phyloP scores from a whole-genome alignment of 1,140 invertebrate species.

The Eufriesea mexicana region DNA sequence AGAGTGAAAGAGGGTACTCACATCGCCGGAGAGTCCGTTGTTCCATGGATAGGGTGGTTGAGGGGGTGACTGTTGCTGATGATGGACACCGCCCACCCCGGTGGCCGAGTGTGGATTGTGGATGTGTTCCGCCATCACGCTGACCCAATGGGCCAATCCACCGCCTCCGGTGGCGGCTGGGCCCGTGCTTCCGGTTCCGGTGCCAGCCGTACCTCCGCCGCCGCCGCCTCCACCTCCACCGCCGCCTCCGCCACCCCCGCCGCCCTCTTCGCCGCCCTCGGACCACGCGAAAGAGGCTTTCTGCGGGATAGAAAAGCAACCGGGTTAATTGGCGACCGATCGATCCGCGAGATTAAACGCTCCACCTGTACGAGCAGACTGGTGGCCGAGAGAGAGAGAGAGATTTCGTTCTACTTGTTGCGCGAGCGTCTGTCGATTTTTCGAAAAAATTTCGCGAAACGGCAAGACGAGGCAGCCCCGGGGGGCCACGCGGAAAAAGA shows the following conservation, averaged over 20 bases:
- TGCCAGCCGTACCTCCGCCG: slow-evolving; percentile 70
- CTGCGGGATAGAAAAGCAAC: slow-evolving; percentile 70
- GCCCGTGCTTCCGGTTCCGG: slow-evolving; percentile 74
- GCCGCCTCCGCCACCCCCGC: slow-evolving; percentile 71
- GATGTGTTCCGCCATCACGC: slow-evolving; percentile 87
- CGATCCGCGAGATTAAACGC: neutral
- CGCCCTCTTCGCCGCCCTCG: slow-evolving; percentile 78
- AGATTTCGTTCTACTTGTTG: slow-evolving; percentile 7
- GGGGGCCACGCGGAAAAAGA: too few species aligned
- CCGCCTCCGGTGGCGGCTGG: slow-evolving; percentile 74
- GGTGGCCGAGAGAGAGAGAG: neutral
- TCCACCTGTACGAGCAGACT: neutral
- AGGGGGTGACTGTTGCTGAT: slow-evolving; percentile 81
- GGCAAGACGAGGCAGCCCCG: too few species aligned
- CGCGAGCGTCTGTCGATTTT: neutral
- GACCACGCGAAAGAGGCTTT: slow-evolving; percentile 81
- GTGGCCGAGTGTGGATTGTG: slow-evolving; percentile 82
- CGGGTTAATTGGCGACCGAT: neutral
- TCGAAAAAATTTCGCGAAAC: too few species aligned
- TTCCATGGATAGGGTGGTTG: slow-evolving; percentile 85
- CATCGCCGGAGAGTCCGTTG: slow-evolving; percentile 83
- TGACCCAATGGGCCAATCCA: slow-evolving; percentile 86
- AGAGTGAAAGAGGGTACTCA: slow-evolving; percentile 71
- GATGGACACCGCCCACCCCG: slow-evolving; percentile 77
- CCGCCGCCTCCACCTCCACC: slow-evolving; percentile 71